Conservation (phyloP, 2,888 invertebrate genomes). For the Acanthosepion lycidas region DNA sequence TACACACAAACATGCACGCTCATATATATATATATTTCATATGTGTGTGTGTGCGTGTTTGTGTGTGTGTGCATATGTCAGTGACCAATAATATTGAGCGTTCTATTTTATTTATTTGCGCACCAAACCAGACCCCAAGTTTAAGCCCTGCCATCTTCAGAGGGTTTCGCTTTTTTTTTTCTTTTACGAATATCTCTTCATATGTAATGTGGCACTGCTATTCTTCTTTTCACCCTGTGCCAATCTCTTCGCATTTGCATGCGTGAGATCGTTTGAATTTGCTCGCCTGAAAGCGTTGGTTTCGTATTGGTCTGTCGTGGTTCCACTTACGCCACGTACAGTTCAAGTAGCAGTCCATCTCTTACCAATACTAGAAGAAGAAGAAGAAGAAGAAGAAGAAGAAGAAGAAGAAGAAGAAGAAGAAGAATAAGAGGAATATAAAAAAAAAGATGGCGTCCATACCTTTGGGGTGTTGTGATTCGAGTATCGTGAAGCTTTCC, state of each 20-base stretch:
- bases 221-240: neutral
- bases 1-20: too few species aligned
- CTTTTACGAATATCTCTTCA: neutral
- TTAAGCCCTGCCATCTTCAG: neutral
- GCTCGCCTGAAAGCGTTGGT: neutral
- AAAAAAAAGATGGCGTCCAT: neutral
- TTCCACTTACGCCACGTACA: neutral
- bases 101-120: too few species aligned
- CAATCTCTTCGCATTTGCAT: neutral
- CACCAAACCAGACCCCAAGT: too few species aligned
- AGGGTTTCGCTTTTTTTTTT: neutral
- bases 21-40: too few species aligned
- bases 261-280: neutral
- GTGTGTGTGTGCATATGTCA: too few species aligned
- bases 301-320: neutral
- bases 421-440: neutral
- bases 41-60: too few species aligned
- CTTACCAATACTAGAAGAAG: neutral
- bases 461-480: slow-evolving; percentile 33
- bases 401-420: neutral
- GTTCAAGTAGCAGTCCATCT: too few species aligned
- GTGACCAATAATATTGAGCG: too few species aligned
- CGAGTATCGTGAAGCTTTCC: neutral
- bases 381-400: neutral
- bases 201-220: neutral